Evolutionary conservation across 2,797 vertebrate species (phyloP).

Genomic region (Chaunax sp.): DNA sequence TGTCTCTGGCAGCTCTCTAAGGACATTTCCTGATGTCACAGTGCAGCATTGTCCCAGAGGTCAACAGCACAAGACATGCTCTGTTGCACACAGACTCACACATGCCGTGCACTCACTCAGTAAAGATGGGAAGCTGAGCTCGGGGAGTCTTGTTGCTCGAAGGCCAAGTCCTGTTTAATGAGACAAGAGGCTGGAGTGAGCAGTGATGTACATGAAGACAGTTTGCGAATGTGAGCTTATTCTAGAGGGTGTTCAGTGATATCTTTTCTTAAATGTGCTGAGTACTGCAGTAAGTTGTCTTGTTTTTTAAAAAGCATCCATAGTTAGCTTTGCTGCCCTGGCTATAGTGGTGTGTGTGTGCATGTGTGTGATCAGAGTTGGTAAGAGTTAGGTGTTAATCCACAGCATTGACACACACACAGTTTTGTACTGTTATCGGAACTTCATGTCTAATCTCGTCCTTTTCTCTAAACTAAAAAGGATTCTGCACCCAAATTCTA

Average conservation of each 20-base stretch:
- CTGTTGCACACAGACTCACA: conserved; percentile 52
- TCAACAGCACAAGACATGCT: conserved; percentile 70
- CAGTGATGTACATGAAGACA: conserved; percentile 20
- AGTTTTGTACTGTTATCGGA: too few species aligned
- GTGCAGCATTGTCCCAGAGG: conserved; percentile 73
- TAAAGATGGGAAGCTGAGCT: conserved; percentile 70
- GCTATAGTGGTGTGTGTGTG: not conserved
- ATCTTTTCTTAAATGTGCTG: not conserved
- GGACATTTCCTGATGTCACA: conserved; percentile 78
- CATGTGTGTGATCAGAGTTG: conserved; percentile 19
- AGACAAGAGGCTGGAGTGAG: conserved; percentile 61
- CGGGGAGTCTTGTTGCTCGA: conserved; percentile 55
- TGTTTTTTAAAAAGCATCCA: too few species aligned
- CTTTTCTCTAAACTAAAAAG: conserved; percentile 3
- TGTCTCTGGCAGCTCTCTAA: conserved; percentile 66
- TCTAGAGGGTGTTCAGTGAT: not conserved
- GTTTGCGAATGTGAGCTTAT: conserved; percentile 27
- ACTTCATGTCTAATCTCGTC: too few species aligned
- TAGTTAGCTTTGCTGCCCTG: too few species aligned
- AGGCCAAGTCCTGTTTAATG: conserved; percentile 64
- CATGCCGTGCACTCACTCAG: conserved; percentile 34
- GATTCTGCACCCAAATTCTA: too few species aligned
- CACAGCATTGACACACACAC: conserved; percentile 61
- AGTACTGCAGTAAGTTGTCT: conserved; percentile 3
- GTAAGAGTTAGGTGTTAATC: conserved; percentile 73